Conservation (phyloP, 37 sponge, comb jelly and placozoan species). For the Corticium candelabrum region DNA sequence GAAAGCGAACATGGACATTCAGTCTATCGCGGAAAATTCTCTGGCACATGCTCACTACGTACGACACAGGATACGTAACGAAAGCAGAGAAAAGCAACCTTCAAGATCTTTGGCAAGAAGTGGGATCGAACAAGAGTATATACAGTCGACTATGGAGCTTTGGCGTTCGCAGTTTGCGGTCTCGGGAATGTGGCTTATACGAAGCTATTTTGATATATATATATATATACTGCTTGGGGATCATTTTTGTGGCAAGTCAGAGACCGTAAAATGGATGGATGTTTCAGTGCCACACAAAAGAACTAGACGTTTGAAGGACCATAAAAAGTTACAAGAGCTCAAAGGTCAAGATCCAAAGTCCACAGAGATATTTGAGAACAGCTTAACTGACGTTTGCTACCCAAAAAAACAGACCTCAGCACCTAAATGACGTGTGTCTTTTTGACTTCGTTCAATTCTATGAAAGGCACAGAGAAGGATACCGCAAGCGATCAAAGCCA, state of each 20-base stretch:
- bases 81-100: conserved; percentile 49
- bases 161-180: conserved; percentile 12
- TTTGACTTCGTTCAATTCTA: too few relatives aligned
- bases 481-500: too few relatives aligned
- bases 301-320: conserved; percentile 16
- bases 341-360: too few relatives aligned
- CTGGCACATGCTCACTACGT: conserved; percentile 35
- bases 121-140: conserved; percentile 5
- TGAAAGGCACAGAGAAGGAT: too few relatives aligned
- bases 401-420: too few relatives aligned
- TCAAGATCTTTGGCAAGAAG: conserved; percentile 35
- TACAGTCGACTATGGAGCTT: conserved; percentile 32
- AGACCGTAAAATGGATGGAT: conserved; percentile 29
- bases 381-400: too few relatives aligned
- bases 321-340: conserved; percentile 13
- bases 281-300: conserved; percentile 26
- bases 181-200: conserved; percentile 34
- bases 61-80: conserved; percentile 40
- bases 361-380: too few relatives aligned
- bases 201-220: too few relatives aligned
- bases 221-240: conserved; percentile 36
- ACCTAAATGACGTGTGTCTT: too few relatives aligned
- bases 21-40: conserved; percentile 30
- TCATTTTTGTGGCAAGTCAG: conserved; percentile 32
- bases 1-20: conserved; percentile 49